phyloP scores from a whole-genome alignment of 2,797 vertebrate species.

The Xenops minutus region DNA sequence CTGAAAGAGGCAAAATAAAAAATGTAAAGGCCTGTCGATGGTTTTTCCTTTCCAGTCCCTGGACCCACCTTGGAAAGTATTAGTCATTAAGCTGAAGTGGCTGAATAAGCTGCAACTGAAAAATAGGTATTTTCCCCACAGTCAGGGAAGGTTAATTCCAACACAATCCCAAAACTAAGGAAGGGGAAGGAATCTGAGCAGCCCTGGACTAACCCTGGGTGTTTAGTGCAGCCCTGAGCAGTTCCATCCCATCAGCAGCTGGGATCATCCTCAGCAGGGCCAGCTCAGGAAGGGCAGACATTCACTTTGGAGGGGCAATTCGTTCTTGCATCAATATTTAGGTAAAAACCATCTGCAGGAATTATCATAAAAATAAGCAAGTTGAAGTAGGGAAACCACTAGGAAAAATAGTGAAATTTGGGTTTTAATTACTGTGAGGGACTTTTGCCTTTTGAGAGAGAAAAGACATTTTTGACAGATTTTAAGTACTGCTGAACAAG shows the following conservation, averaged over 20 bases:
- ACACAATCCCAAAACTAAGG: fast-evolving
- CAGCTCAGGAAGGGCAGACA: fast-evolving
- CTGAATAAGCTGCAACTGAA: background rate
- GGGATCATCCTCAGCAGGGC: fast-evolving
- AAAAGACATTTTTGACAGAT: background rate
- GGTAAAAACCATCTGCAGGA: background rate
- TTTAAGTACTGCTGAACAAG: background rate
- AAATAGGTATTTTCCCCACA: fast-evolving
- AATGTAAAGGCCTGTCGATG: fast-evolving
- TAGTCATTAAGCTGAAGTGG: background rate
- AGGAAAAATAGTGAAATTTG: background rate
- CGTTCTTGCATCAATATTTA: background rate
- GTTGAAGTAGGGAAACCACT: background rate
- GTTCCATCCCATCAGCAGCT: fast-evolving
- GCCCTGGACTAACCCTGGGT: background rate
- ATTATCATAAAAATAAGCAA: background rate
- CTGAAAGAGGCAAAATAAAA: background rate
- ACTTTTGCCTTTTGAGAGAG: background rate
- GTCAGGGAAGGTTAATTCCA: background rate
- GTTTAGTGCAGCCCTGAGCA: background rate
- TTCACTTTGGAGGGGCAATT: background rate
- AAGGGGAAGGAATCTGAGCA: background rate
- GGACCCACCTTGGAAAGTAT: background rate
- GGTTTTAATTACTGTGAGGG: fast-evolving
- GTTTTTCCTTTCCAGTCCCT: background rate